Evolutionary conservation across 2,113 vertebrate genomes (phyloP).

Genomic region (Morone saxatilis): DNA sequence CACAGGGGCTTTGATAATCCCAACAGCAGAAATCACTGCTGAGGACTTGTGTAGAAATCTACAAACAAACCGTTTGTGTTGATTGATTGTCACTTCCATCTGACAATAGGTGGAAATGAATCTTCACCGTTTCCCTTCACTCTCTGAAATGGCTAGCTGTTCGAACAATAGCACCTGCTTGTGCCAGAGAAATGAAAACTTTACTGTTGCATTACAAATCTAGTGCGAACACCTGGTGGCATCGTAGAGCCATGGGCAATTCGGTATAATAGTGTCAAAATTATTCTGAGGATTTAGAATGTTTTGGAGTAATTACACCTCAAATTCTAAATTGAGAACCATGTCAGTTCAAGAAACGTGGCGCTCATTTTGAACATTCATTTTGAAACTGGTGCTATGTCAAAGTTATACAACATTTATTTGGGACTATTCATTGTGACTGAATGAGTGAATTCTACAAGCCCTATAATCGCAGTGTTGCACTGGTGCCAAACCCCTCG

Average conservation of each 20-base stretch:
- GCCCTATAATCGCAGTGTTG: neutral
- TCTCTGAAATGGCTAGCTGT: neutral
- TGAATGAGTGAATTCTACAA: neutral
- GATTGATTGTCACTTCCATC: constrained; percentile 44
- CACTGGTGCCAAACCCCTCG: neutral
- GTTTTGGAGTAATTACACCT: neutral
- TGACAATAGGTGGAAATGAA: constrained; percentile 14
- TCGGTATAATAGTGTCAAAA: neutral
- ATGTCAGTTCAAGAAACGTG: neutral
- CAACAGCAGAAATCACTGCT: neutral
- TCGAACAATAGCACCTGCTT: constrained; percentile 17
- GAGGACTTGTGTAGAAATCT: neutral
- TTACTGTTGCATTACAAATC: neutral
- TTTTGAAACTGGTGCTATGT: neutral
- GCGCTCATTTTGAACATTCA: neutral
- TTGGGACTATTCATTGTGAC: neutral
- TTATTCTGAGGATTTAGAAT: neutral
- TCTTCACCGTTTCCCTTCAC: neutral
- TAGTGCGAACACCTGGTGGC: neutral
- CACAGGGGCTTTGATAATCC: constrained; percentile 19
- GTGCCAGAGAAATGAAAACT: constrained; percentile 14
- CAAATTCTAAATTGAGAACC: neutral
- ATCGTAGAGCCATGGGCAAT: neutral
- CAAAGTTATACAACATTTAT: constrained; percentile 11
- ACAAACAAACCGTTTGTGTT: constrained; percentile 34